A percentile compares a stretch with the other conserved stretches of the same genome.
Evolutionary conservation across 1,140 invertebrate genomes (phyloP).

Genomic region (Pogonomyrmex barbatus): DNA sequence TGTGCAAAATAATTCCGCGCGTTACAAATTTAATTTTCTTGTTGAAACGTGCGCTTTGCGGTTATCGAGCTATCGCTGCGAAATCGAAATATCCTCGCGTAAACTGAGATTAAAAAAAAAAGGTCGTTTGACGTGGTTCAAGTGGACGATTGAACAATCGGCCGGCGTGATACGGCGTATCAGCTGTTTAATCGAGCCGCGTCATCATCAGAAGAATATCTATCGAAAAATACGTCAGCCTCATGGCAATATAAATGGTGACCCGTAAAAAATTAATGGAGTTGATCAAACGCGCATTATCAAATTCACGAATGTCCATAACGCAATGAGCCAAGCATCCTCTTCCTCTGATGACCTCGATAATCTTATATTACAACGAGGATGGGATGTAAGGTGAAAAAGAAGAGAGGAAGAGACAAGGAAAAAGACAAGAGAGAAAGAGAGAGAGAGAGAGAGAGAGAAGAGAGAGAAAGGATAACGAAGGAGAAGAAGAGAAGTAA

Average conservation of each 20-base stretch:
- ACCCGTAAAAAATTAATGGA: neutral
- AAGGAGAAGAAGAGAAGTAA: constrained; percentile 1
- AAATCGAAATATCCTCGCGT: constrained; percentile 30
- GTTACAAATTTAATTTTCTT: constrained; percentile 26
- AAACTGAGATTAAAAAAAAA: constrained; percentile 46
- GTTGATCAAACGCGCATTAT: constrained; percentile 16
- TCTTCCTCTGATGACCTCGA: constrained; percentile 67
- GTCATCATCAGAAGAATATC: neutral
- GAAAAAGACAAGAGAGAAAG: neutral
- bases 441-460: neutral
- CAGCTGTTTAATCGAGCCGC: constrained; percentile 9
- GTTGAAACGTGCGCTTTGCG: neutral
- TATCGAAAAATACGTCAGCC: neutral
- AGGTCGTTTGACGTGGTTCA: constrained; percentile 13
- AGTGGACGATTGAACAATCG: constrained; percentile 33
- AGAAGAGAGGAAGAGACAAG: neutral
- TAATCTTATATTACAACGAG: constrained; percentile 46
- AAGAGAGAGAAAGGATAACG: neutral
- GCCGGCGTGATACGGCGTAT: neutral
- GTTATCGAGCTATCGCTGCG: constrained; percentile 10
- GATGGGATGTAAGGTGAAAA: constrained; percentile 13
- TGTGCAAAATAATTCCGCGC: constrained; percentile 26
- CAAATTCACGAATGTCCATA: constrained; percentile 43
- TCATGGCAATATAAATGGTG: neutral
- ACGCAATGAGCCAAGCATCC: constrained; percentile 20